These are phyloP conservation scores for Halichoeres trimaculatus DNA, from an alignment of 2,113 vertebrate genomes.

Conservation along the genomic window DNA sequence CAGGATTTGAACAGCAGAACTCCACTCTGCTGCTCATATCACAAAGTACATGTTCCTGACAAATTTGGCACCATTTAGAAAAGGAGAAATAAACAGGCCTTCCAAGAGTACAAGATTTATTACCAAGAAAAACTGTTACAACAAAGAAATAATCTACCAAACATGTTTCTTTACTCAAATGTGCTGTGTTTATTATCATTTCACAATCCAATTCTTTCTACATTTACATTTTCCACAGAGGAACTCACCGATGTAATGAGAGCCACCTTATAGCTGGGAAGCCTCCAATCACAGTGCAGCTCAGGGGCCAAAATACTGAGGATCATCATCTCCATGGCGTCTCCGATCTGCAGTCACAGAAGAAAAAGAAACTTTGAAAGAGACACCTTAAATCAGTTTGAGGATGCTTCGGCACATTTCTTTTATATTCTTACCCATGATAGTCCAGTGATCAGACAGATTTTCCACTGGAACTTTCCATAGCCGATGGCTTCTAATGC, in stretches of 20 bases:
- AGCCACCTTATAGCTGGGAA: slow-evolving; percentile 92
- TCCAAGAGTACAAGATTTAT: too few species aligned
- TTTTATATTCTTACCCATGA: slow-evolving; percentile 88
- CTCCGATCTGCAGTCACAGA: slow-evolving; percentile 86
- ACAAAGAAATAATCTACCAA: too few species aligned
- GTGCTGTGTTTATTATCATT: too few species aligned
- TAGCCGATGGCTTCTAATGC: slow-evolving; percentile 94
- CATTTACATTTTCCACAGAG: not conserved
- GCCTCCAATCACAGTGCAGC: slow-evolving; percentile 95
- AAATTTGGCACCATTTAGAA: too few species aligned
- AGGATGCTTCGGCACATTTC: not conserved
- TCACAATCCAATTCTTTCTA: not conserved
- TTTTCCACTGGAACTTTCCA: slow-evolving; percentile 95
- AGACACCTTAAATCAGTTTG: not conserved
- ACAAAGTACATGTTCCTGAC: too few species aligned
- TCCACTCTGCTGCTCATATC: too few species aligned
- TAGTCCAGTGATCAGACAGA: slow-evolving; percentile 91
- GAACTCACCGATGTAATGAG: slow-evolving; percentile 92
- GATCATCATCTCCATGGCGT: slow-evolving; percentile 99
- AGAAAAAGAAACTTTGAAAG: not conserved
- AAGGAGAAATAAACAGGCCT: too few species aligned
- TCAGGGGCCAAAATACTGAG: slow-evolving; percentile 94
- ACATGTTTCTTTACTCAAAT: too few species aligned
- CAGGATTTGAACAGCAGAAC: too few species aligned
- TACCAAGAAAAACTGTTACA: too few species aligned